Evolutionary conservation across 2,888 invertebrate species (phyloP).

Genomic region (Acrobasis consociella): DNA sequence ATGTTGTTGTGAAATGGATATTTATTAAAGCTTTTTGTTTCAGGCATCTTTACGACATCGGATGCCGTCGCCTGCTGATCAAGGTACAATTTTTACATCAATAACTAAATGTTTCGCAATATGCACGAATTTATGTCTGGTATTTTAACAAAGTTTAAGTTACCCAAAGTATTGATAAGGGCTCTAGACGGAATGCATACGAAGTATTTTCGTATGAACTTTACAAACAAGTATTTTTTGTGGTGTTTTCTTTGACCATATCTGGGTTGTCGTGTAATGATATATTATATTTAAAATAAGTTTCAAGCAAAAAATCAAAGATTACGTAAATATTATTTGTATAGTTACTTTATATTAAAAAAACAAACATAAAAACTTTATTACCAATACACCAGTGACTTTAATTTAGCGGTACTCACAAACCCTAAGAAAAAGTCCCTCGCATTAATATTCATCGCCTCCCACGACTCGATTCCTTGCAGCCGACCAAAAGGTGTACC

Average conservation of each 20-base stretch:
- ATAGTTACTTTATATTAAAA: neutral
- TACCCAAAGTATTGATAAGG: too few species aligned
- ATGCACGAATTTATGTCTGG: too few species aligned
- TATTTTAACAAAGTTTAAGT: too few species aligned
- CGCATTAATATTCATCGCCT: slow-evolving; percentile 79
- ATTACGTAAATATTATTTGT: too few species aligned
- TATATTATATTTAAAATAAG: too few species aligned
- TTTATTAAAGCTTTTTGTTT: slow-evolving; percentile 52
- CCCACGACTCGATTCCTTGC: slow-evolving; percentile 56
- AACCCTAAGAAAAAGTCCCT: slow-evolving; percentile 49
- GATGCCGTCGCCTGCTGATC: slow-evolving; percentile 69
- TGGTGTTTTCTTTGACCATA: too few species aligned
- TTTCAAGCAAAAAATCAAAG: too few species aligned
- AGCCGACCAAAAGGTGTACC: slow-evolving; percentile 63
- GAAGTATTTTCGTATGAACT: neutral
- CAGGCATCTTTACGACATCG: slow-evolving; percentile 75
- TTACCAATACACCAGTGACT: slow-evolving; percentile 6
- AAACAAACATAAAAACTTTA: neutral
- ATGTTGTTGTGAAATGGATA: slow-evolving; percentile 20
- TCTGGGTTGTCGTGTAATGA: too few species aligned
- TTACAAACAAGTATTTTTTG: neutral
- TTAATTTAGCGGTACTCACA: slow-evolving; percentile 39
- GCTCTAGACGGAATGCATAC: too few species aligned
- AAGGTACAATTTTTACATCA: slow-evolving; percentile 49
- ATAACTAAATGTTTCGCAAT: too few species aligned